Conservation (phyloP, 1,140 invertebrate genomes). For the Apis dorsata region DNA sequence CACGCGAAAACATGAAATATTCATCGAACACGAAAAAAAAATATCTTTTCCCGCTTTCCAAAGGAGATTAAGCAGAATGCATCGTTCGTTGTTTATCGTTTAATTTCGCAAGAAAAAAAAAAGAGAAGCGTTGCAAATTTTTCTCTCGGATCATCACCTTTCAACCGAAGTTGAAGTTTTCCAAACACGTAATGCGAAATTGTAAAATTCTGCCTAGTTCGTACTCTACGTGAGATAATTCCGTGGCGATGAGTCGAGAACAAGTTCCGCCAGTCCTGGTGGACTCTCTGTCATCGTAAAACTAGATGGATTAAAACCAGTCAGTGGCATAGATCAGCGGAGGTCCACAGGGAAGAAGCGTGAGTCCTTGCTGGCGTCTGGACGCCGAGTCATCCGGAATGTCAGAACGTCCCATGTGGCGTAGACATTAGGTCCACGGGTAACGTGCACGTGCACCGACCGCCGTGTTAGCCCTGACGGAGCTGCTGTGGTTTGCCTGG, state of each 20-base stretch:
- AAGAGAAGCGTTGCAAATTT: no score
- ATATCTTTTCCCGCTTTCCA: slow-evolving; percentile 34
- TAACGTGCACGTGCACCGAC: slow-evolving; percentile 49
- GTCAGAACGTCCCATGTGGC: slow-evolving; percentile 63
- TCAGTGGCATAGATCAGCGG: slow-evolving; percentile 8
- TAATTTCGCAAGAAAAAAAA: neutral
- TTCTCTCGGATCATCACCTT: neutral
- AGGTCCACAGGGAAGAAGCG: slow-evolving; percentile 36
- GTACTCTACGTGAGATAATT: neutral
- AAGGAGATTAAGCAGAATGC: slow-evolving; percentile 37
- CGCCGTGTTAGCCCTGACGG: slow-evolving; percentile 50
- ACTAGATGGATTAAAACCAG: slow-evolving; percentile 53
- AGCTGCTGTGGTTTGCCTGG: slow-evolving; percentile 59
- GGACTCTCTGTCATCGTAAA: slow-evolving; percentile 45
- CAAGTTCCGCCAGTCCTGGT: slow-evolving; percentile 15
- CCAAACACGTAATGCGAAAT: neutral
- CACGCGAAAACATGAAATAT: slow-evolving; percentile 67
- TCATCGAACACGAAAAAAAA: slow-evolving; percentile 56
- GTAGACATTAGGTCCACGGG: slow-evolving; percentile 58
- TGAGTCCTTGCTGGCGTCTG: neutral
- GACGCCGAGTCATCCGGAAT: slow-evolving; percentile 42
- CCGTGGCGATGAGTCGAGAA: neutral
- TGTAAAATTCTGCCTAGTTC: neutral
- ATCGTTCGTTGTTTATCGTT: neutral
- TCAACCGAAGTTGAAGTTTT: neutral